These are phyloP conservation scores for Mastacembelus armatus DNA, from an alignment of 2,797 vertebrate species.

Conservation along the genomic window DNA sequence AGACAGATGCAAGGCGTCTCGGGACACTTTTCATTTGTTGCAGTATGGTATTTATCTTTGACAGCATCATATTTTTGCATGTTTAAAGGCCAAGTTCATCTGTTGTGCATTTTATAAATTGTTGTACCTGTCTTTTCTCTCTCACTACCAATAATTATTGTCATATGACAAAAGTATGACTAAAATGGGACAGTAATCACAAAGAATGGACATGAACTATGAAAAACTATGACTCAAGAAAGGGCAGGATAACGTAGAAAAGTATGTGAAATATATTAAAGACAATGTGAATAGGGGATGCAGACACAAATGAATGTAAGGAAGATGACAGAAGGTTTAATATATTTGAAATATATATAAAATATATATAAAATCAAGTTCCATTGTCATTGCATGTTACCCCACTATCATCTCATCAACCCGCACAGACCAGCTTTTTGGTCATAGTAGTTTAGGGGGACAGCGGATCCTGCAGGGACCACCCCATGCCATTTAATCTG, in stretches of 20 bases:
- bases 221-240: constrained; percentile 19
- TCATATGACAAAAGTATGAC: constrained; percentile 24
- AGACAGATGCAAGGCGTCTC: constrained; percentile 28
- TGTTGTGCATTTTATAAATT: constrained; percentile 4
- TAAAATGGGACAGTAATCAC: constrained; percentile 13
- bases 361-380: constrained; percentile 61
- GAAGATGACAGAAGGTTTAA: constrained; percentile 18
- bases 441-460: constrained; percentile 51
- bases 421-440: constrained; percentile 48
- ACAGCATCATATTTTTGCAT: constrained; percentile 4
- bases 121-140: constrained; percentile 1
- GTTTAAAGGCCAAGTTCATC: constrained; percentile 29
- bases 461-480: constrained; percentile 70
- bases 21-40: constrained; percentile 58
- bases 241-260: constrained; percentile 5
- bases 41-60: constrained; percentile 20
- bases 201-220: constrained; percentile 9
- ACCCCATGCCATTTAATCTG: constrained; percentile 81
- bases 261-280: constrained; percentile 20
- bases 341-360: constrained; percentile 43
- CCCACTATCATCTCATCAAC: constrained; percentile 36
- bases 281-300: constrained; percentile 6
- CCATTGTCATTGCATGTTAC: constrained; percentile 39
- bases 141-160: constrained; percentile 5
- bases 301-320: constrained; percentile 25